These are phyloP conservation scores for Campopleginae sp. DNA, from an alignment of 2,888 invertebrate species.

Conservation along the genomic window DNA sequence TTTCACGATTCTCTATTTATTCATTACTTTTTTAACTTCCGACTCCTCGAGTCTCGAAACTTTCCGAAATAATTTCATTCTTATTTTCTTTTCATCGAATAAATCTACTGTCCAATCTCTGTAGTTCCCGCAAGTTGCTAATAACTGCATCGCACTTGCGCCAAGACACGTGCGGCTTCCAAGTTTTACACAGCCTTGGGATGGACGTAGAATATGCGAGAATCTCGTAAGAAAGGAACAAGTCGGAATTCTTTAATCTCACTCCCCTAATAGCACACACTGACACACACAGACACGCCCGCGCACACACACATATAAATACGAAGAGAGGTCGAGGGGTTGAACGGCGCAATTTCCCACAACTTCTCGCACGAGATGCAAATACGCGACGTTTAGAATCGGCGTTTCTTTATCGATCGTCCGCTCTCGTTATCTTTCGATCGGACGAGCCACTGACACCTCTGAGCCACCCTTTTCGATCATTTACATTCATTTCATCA, in stretches of 20 bases:
- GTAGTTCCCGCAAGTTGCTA: not conserved
- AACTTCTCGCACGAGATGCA: constrained; percentile 39
- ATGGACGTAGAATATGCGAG: constrained; percentile 22
- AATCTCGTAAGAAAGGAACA: constrained; percentile 65
- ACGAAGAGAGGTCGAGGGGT: not conserved
- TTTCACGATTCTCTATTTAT: not conserved
- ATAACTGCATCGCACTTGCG: not conserved
- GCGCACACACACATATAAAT: not conserved
- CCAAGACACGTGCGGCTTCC: not conserved
- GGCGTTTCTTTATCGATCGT: constrained; percentile 70
- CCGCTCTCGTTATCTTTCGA: constrained; percentile 67
- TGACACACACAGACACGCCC: not conserved
- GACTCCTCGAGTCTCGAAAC: not conserved
- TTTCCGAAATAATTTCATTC: not conserved
- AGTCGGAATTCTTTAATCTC: constrained; percentile 70
- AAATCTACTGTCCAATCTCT: not conserved
- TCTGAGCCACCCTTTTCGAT: constrained; percentile 25
- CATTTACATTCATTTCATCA: not conserved
- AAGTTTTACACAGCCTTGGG: constrained; percentile 6
- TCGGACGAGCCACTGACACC: constrained; percentile 52
- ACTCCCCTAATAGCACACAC: constrained; percentile 64
- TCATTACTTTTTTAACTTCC: not conserved
- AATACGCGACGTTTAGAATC: constrained; percentile 42
- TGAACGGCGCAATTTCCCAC: constrained; percentile 55
- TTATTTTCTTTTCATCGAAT: not conserved